Evolutionary conservation across 2,797 vertebrate species (phyloP), one percentile per base, ranked within the genome.

Genomic region (Mallotus villosus): DNA sequence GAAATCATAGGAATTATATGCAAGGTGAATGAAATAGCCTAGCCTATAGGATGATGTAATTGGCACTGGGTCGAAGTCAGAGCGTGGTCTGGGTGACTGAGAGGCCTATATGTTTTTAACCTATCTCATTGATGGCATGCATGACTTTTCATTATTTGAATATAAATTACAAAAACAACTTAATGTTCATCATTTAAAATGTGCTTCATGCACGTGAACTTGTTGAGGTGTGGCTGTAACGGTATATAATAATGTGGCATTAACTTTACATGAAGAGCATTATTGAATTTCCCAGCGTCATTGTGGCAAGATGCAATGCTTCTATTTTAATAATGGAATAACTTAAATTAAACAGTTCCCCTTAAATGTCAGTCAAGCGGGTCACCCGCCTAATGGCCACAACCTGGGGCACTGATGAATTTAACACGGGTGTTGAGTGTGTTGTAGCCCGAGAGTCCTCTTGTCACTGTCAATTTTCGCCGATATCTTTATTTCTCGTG

Each of bases 391-490:
- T 94, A 94, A 95, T 95, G 95, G 93, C 92, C 94, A 92, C 94
- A 94, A 92, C 92, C 93, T 92, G 83, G 87, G 93, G 94, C 96
- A 93, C 94, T 94, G 94, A 92, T 96, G 94, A 92, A 97, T 97
- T 97, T 96, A 95, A 93, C 95, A 97, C 92, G 95, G 94, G 92
- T 96, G 95, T 97, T 96, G 95, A 95, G 94, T 94, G 94, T 90
- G 94, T 93, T 94, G 93, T 93, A 93, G 95, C 93, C 94, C 94
- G 93, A 91, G 94, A 96, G 95, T 95, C 94, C 22, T 95, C 95
- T 94, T 97, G 96, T 98, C 96, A 96, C 93, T 97, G 95, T 95
- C 96, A 97, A 97, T 97, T 97, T 96, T 94, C 92, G 87, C 89
- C 90, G 96, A 98, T 96, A 96, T 97, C 96, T 99, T 93, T 96